Conservation (phyloP, 2,797 vertebrate species). For the Hafferia zeledoni region DNA sequence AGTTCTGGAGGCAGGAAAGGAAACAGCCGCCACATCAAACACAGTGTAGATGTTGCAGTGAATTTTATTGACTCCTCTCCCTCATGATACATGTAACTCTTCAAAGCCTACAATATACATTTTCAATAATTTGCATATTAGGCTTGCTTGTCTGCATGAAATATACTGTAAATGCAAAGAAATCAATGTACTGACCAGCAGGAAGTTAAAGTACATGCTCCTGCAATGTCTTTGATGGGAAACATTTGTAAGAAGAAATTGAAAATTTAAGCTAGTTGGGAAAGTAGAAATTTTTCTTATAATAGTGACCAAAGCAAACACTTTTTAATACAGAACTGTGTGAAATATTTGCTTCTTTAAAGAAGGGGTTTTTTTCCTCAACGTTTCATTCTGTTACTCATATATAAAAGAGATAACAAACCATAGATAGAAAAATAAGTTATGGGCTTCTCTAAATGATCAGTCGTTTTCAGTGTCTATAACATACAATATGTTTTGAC, state of each 20-base stretch:
- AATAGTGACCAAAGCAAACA: not conserved
- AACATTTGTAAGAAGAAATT: not conserved
- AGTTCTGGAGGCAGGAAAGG: not conserved
- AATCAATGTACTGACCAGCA: not conserved
- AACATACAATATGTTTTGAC: not conserved
- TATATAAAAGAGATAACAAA: not conserved
- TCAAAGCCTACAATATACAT: not conserved
- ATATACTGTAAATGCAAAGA: not conserved
- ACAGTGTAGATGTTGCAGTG: not conserved
- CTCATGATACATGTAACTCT: not conserved
- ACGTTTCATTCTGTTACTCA: not conserved
- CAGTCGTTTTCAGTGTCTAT: not conserved
- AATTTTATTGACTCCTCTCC: not conserved
- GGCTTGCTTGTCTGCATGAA: not conserved
- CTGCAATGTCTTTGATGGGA: not conserved
- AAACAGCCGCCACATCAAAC: conserved; percentile 24
- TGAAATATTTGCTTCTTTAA: not conserved
- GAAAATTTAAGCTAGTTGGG: not conserved
- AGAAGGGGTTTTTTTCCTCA: no score
- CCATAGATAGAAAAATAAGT: not conserved
- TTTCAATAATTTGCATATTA: conserved; percentile 23
- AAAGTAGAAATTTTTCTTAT: not conserved
- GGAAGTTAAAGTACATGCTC: not conserved
- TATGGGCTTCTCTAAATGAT: not conserved
- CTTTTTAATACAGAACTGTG: not conserved